Conservation (phyloP, 1,140 invertebrate species). For the Zaprionus capensis region DNA sequence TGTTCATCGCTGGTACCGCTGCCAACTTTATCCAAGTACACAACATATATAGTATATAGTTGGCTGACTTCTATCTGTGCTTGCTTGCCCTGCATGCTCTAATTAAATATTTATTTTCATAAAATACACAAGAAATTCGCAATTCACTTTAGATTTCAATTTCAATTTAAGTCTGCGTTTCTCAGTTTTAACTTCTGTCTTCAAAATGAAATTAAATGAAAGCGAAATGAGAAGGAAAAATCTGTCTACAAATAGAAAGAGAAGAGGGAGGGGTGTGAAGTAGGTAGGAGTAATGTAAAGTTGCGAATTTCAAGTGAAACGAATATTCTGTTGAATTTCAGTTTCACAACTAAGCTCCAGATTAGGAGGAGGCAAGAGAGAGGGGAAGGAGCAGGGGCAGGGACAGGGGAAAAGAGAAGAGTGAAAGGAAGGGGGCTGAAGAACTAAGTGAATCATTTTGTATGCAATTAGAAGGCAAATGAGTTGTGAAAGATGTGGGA, state of each 20-base stretch:
- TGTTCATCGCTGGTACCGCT: neutral
- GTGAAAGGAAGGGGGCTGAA: neutral
- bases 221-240: neutral
- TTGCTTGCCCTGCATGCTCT: conserved; percentile 5
- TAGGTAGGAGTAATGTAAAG: neutral
- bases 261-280: no score
- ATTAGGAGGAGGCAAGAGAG: neutral
- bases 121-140: conserved; percentile 1
- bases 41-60: neutral
- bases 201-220: neutral
- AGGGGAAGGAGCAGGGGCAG: neutral
- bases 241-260: neutral
- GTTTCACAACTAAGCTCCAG: neutral
- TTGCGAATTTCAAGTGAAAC: neutral
- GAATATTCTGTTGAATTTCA: neutral
- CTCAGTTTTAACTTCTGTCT: neutral
- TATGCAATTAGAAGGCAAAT: conserved; percentile 26
- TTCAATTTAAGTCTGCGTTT: neutral
- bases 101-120: conserved; percentile 24
- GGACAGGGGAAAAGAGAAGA: neutral
- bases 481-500: conserved; percentile 16
- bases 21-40: conserved; percentile 1
- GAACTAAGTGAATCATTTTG: conserved; percentile 5
- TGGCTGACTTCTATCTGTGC: neutral
- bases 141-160: conserved; percentile 3